Percentiles rank a stretch among this genome's conserved stretches.
phyloP scores from a whole-genome alignment of 2,797 vertebrate genomes.

The Phataginus tricuspis region DNA sequence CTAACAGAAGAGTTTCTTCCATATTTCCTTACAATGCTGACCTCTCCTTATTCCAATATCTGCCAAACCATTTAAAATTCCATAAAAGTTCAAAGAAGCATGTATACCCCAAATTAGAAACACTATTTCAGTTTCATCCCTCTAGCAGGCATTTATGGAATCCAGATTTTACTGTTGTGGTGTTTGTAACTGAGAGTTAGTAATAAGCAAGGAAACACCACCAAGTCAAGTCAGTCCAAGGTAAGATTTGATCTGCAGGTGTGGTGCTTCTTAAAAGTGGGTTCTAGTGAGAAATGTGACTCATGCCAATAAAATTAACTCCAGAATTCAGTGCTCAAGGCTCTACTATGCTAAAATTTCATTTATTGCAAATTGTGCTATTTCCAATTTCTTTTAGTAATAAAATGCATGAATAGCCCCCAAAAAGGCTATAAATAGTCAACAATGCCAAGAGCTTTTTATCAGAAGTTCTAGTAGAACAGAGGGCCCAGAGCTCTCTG shows the following conservation, averaged over 20 bases:
- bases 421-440: slow-evolving; percentile 76
- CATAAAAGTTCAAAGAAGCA: slow-evolving; percentile 70
- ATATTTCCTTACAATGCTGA: background rate
- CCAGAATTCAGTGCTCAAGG: slow-evolving; percentile 79
- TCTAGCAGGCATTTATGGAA: slow-evolving; percentile 44
- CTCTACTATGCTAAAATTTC: slow-evolving; percentile 58
- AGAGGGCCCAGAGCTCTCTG: slow-evolving; percentile 62
- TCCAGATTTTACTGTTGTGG: slow-evolving; percentile 43
- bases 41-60: slow-evolving; percentile 40
- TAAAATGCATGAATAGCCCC: slow-evolving; percentile 81
- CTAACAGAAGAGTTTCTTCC: background rate
- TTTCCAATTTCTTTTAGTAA: slow-evolving; percentile 80
- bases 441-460: slow-evolving; percentile 66
- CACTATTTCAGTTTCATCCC: slow-evolving; percentile 4
- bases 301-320: slow-evolving; percentile 77
- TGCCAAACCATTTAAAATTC: slow-evolving; percentile 70
- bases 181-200: slow-evolving; percentile 31
- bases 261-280: slow-evolving; percentile 63
- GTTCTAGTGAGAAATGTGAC: slow-evolving; percentile 72
- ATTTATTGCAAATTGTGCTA: slow-evolving; percentile 76
- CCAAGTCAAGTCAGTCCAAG: background rate
- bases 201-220: slow-evolving; percentile 52
- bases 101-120: slow-evolving; percentile 67
- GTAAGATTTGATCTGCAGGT: background rate
- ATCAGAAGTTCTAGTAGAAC: slow-evolving; percentile 59